Base-by-base conservation (phyloP, 2,888 invertebrate species). In the Vannuccia rotundouncinata region DNA sequence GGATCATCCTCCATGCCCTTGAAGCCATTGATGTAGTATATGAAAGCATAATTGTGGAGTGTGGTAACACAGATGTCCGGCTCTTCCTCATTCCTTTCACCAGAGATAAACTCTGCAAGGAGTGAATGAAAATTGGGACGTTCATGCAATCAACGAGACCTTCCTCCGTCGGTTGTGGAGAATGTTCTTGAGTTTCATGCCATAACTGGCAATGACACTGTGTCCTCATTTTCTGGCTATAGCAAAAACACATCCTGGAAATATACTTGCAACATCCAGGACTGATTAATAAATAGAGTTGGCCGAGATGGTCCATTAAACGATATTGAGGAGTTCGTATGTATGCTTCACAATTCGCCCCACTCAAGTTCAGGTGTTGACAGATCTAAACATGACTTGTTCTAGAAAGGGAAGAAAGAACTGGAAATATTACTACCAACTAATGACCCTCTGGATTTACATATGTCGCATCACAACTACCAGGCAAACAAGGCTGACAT, bases 171-270 rank as follows among this genome's bases (percentile, higher is more conserved):
- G n/a, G n/a, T n/a, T n/a, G n/a, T n/a, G n/a, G n/a, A n/a, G n/a
- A n/a, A n/a, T n/a, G n/a, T n/a, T n/a, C n/a, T n/a, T n/a, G n/a
- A n/a, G n/a, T n/a, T n/a, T n/a, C n/a, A n/a, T n/a, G n/a, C n/a
- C n/a, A n/a, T n/a, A n/a, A n/a, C n/a, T n/a, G n/a, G n/a, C n/a
- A n/a, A n/a, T 66, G 66, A 66, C 25, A 66, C 66, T 66, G 66
- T n/a, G n/a, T 66, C 25, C 13, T 66, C 66, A 66, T 66, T 66
- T 22, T 17, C 66, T 66, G 66, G 82, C 0, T 74, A 77, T 27
- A 60, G 81, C 28, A 82, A 82, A 77, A 82, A 77, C 80, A 77
- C 80, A 22, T 78, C 77, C 31, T 81, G 80, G 80, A 78, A 29
- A 30, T 29, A n/a, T n/a, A 29, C 78, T 25, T 66, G 29, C 25